Percentiles rank a stretch among this genome's conserved stretches.
Conservation (phyloP, 1,140 invertebrate genomes). For the Microplitis mediator region DNA sequence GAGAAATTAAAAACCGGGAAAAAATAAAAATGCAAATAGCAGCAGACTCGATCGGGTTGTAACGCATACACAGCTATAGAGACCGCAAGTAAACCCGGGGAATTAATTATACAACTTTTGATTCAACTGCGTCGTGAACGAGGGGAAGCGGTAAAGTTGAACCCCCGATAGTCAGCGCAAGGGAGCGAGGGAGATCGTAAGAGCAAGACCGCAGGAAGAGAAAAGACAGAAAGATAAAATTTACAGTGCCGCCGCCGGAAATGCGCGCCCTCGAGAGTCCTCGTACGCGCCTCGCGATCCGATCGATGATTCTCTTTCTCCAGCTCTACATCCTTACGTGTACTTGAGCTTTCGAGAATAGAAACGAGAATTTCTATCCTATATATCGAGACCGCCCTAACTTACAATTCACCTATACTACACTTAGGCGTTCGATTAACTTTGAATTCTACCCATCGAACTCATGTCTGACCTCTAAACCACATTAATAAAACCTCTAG, state of each 20-base stretch:
- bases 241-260: conserved; percentile 9
- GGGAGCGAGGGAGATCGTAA: not conserved
- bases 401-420: no score
- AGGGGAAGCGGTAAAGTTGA: conserved; percentile 23
- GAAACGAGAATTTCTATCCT: no score
- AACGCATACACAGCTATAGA: not conserved
- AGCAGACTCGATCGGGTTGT: conserved; percentile 20
- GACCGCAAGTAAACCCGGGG: conserved; percentile 9
- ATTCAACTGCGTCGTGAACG: conserved; percentile 44
- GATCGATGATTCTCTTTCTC: not conserved
- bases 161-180: not conserved
- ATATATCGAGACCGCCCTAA: no score
- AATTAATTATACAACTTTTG: conserved; percentile 57
- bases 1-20: not conserved
- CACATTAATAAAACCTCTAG: no score
- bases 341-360: not conserved
- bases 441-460: no score
- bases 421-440: no score
- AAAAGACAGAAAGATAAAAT: conserved; percentile 4
- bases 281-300: conserved; percentile 2
- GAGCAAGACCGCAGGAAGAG: conserved; percentile 12
- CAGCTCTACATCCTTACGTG: not conserved
- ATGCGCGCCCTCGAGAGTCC: conserved; percentile 14
- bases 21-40: conserved; percentile 23
- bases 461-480: no score